These are phyloP conservation scores for Nothoprocta perdicaria DNA, from an alignment of 2,113 vertebrate genomes.

Conservation along the genomic window DNA sequence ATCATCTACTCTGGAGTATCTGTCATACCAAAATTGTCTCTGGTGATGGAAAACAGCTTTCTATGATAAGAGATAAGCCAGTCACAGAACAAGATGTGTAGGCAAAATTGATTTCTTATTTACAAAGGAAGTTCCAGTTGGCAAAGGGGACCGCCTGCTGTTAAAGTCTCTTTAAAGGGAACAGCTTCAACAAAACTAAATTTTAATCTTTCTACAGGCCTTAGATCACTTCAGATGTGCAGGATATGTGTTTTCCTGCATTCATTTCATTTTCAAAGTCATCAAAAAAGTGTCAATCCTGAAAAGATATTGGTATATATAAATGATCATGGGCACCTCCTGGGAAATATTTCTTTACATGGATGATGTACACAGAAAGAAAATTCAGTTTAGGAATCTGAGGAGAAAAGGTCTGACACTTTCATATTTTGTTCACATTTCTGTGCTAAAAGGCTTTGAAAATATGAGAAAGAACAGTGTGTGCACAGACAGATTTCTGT, in stretches of 20 bases:
- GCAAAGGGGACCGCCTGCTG: not conserved
- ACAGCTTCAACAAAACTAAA: not conserved
- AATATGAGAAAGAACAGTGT: not conserved
- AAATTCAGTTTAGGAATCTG: not conserved
- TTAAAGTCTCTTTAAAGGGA: not conserved
- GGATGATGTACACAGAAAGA: not conserved
- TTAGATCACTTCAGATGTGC: not conserved
- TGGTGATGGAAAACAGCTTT: conserved; percentile 25
- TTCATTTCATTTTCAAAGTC: not conserved
- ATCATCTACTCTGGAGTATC: not conserved
- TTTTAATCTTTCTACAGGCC: not conserved
- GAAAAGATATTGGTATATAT: not conserved
- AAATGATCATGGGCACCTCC: not conserved
- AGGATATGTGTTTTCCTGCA: not conserved
- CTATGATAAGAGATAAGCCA: not conserved
- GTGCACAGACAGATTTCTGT: not conserved
- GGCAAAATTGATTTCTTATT: not conserved
- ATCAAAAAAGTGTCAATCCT: not conserved
- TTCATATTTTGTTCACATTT: conserved; percentile 15
- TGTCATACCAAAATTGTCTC: not conserved
- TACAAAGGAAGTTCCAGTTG: conserved; percentile 4
- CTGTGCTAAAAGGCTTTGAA: conserved; percentile 5
- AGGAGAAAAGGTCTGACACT: not conserved
- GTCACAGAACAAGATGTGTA: not conserved
- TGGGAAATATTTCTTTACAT: not conserved